Evolutionary conservation across 2,113 vertebrate species (phyloP).

Genomic region (Procapra przewalskii): DNA sequence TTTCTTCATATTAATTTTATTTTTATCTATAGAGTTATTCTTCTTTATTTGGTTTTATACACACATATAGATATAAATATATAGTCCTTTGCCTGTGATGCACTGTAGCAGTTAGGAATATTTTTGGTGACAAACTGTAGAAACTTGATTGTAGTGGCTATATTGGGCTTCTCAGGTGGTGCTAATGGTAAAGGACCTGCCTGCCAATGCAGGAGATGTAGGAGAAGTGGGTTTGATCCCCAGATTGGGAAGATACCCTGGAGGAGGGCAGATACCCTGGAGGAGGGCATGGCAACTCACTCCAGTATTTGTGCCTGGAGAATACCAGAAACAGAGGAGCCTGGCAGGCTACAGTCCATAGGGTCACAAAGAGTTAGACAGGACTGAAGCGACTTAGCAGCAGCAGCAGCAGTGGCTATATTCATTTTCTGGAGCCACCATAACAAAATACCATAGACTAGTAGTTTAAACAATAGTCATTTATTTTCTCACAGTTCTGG

Average conservation of each 20-base stretch:
- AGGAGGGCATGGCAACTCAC: neutral
- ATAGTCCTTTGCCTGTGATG: neutral
- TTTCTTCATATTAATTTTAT: neutral
- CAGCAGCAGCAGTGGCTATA: neutral
- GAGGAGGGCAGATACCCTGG: neutral
- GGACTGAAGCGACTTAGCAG: neutral
- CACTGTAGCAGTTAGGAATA: neutral
- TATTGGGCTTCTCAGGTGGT: neutral
- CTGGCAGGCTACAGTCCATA: rapidly evolving
- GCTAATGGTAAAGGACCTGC: neutral
- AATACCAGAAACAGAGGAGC: neutral
- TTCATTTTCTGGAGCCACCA: neutral
- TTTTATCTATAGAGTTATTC: neutral
- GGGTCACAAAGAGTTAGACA: neutral
- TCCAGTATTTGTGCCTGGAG: neutral
- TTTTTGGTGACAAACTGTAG: neutral
- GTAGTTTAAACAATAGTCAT: neutral
- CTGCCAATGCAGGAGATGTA: neutral
- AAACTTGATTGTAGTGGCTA: neutral
- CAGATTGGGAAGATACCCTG: neutral
- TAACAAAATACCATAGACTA: neutral
- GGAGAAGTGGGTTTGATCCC: neutral
- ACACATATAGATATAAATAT: neutral
- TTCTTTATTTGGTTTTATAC: neutral
- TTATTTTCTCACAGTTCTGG: neutral